Evolutionary conservation across 2,113 vertebrate species (phyloP).

Genomic region (Rhadina sibilatrix): DNA sequence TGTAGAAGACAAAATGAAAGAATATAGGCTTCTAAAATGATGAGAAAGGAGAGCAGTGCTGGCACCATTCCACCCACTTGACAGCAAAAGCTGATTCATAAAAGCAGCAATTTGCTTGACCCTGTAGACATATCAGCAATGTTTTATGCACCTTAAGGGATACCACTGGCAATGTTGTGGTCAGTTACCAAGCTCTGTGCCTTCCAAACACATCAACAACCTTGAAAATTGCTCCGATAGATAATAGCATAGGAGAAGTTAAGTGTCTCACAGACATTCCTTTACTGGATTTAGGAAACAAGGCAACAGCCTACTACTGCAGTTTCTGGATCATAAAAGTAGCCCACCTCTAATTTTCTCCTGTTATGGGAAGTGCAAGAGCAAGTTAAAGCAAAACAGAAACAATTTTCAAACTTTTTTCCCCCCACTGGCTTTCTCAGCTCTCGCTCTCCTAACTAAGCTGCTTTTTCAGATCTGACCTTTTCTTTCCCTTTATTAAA

Average conservation of each 20-base stretch:
- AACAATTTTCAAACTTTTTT: neutral
- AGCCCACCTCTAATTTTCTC: neutral
- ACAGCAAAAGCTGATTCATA: neutral
- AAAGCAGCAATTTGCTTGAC: slow-evolving; percentile 23
- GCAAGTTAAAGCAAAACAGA: neutral
- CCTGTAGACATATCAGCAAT: neutral
- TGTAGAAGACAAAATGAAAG: neutral
- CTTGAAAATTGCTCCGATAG: neutral
- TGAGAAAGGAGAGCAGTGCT: neutral
- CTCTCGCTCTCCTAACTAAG: neutral
- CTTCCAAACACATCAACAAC: neutral
- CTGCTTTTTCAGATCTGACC: slow-evolving; percentile 17
- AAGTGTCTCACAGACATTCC: neutral
- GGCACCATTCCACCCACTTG: neutral
- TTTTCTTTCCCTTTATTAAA: slow-evolving; percentile 19
- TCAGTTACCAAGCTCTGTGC: neutral
- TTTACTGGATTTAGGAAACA: neutral
- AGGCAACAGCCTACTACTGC: neutral
- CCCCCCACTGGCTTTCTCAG: neutral
- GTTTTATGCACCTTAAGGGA: neutral
- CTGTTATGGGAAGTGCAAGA: neutral
- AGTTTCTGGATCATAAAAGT: neutral
- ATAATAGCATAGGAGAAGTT: neutral
- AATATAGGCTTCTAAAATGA: neutral
- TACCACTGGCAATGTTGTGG: neutral